These are phyloP conservation scores for Menura novaehollandiae DNA, from an alignment of 2,113 vertebrate species.

Conservation along the genomic window DNA sequence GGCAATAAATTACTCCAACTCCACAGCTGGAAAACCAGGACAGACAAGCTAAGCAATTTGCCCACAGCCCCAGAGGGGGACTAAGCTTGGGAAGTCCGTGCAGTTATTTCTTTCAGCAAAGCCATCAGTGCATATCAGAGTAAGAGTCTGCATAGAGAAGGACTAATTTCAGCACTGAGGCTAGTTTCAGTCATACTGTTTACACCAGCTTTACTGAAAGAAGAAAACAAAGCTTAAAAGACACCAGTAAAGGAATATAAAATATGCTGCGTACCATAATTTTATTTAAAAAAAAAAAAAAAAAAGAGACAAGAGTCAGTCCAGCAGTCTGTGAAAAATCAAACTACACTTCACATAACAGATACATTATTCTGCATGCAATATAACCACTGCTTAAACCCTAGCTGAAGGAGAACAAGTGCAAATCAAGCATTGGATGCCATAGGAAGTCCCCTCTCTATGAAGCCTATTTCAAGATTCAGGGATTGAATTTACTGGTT, in stretches of 20 bases:
- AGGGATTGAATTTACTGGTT: not conserved
- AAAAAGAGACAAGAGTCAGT: not conserved
- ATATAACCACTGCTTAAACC: not conserved
- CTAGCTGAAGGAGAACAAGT: not conserved
- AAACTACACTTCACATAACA: not conserved
- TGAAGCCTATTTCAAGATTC: not conserved
- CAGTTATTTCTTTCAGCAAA: conserved; percentile 10
- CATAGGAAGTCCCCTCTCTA: not conserved
- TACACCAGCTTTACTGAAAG: not conserved
- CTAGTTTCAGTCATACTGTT: not conserved
- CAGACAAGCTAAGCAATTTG: conserved; percentile 34
- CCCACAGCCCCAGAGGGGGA: not conserved
- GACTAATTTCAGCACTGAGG: not conserved
- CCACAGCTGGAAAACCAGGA: conserved; percentile 33
- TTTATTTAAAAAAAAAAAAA: not conserved
- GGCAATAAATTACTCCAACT: conserved; percentile 7
- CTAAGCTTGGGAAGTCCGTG: conserved; percentile 14
- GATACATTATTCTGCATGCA: not conserved
- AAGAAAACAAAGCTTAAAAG: not conserved
- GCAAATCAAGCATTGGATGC: not conserved
- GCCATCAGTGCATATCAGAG: not conserved
- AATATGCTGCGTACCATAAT: not conserved
- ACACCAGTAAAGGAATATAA: not conserved
- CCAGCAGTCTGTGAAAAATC: not conserved
- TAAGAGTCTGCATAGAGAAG: not conserved